Conservation (phyloP, 2,113 vertebrate genomes). For the Apodemus speciosus region DNA sequence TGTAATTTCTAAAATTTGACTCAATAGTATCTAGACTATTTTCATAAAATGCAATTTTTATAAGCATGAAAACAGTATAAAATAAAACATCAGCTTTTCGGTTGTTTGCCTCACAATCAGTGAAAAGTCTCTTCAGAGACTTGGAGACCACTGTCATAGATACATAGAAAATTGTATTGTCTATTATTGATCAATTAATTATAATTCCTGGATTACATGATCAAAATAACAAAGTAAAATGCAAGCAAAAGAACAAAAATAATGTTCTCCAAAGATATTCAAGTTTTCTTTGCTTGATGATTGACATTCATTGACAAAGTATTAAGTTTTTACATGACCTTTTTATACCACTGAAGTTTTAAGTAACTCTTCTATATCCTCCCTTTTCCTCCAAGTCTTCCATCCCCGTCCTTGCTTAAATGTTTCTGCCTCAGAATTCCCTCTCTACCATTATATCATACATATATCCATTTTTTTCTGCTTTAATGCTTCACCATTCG, state of each 20-base stretch:
- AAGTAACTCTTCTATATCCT: neutral
- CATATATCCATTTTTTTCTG: no score
- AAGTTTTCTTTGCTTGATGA: neutral
- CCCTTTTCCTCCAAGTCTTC: no score
- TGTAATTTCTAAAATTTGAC: neutral
- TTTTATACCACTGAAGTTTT: neutral
- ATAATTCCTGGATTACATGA: neutral
- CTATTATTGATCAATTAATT: neutral
- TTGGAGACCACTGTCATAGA: neutral
- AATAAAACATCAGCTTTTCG: neutral
- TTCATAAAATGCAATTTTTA: constrained; percentile 16
- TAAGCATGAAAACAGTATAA: neutral
- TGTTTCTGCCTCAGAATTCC: neutral
- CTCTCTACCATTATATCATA: neutral
- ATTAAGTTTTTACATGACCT: neutral
- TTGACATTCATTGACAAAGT: neutral
- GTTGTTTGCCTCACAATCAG: neutral
- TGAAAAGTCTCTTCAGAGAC: neutral
- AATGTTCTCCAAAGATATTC: neutral
- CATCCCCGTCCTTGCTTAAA: neutral
- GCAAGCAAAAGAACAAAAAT: neutral
- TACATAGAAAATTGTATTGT: neutral
- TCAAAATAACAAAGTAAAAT: constrained; percentile 29
- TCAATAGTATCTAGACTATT: neutral
- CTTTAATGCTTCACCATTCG: neutral